A percentile compares a stretch with the other conserved stretches of the same genome.
Conservation (phyloP, 2,113 vertebrate genomes). For the Oriolus oriolus region DNA sequence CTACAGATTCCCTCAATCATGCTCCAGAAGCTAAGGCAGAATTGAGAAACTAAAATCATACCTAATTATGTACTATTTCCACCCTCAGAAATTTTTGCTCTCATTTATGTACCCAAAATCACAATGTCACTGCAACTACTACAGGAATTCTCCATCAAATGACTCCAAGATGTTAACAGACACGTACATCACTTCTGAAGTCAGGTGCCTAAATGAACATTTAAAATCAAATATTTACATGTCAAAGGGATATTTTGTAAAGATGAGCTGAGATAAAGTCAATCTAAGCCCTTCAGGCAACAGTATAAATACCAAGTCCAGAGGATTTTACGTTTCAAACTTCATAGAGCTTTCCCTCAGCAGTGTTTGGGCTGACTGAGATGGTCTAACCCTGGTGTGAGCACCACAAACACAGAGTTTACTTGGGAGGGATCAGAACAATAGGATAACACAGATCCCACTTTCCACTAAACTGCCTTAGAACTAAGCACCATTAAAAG, state of each 20-base stretch:
- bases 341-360: background rate
- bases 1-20: background rate
- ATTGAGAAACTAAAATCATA: background rate
- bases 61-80: background rate
- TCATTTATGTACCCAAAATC: no score
- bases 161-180: background rate
- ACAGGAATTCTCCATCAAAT: background rate
- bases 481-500: background rate
- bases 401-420: background rate
- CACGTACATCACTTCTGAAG: background rate
- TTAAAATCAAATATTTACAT: background rate
- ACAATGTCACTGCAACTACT: background rate
- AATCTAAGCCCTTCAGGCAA: rapidly evolving
- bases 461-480: background rate
- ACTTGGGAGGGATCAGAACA: background rate
- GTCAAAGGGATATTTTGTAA: background rate
- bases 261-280: background rate
- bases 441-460: background rate
- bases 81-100: background rate
- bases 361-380: background rate
- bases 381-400: background rate
- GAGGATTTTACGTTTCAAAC: background rate
- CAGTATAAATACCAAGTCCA: background rate
- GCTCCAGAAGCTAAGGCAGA: background rate
- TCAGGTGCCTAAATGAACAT: background rate